These are phyloP conservation scores for Heliconius ethilla DNA, from an alignment of 2,888 invertebrate species.

Conservation along the genomic window DNA sequence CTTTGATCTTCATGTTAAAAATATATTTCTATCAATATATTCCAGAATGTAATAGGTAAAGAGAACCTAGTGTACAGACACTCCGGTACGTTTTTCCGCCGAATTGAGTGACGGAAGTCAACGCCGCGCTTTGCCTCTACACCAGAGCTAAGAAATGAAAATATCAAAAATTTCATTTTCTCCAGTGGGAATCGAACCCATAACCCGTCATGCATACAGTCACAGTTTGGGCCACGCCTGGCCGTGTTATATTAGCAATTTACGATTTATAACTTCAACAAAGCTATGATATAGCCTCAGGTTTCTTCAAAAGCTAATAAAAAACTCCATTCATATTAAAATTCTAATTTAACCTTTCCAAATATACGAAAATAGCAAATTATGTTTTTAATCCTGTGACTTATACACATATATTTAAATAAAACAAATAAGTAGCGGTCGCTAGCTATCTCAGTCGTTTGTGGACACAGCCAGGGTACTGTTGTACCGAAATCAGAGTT, in stretches of 20 bases:
- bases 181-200: no score
- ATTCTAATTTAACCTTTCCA: not conserved
- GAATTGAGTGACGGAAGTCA: no score
- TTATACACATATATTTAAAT: constrained; percentile 53
- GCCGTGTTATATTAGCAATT: not conserved
- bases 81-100: no score
- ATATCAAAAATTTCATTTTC: no score
- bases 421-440: constrained; percentile 47
- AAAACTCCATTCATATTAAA: not conserved
- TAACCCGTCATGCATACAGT: no score
- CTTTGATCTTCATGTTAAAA: no score
- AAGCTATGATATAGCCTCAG: not conserved
- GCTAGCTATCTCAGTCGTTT: constrained; percentile 64
- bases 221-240: no score
- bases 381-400: not conserved
- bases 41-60: no score
- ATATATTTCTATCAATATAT: no score
- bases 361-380: not conserved
- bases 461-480: constrained; percentile 59
- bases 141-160: no score
- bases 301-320: not conserved
- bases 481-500: constrained; percentile 67
- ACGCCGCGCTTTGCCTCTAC: no score
- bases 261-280: not conserved
- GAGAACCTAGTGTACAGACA: no score